These are phyloP conservation scores for Stenodema calcarata DNA, from an alignment of 2,888 invertebrate species.

Conservation along the genomic window DNA sequence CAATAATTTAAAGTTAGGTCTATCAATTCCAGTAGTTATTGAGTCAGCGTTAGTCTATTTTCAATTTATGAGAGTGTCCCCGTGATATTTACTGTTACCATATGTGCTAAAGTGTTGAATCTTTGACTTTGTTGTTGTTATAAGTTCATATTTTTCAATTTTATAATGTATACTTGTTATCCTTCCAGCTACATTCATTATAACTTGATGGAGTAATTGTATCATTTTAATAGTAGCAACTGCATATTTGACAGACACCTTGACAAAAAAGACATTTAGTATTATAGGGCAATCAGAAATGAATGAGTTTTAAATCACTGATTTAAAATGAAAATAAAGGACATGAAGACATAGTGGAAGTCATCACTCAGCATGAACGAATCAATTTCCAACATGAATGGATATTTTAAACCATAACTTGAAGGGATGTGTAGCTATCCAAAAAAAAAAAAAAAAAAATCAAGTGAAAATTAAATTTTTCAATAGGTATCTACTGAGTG, in stretches of 20 bases:
- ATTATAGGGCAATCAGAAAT: background rate
- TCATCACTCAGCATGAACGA: background rate
- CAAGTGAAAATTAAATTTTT: background rate
- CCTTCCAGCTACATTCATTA: slow-evolving; percentile 9
- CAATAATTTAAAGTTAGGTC: slow-evolving; percentile 26
- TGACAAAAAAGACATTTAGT: slow-evolving; percentile 20
- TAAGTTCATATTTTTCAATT: background rate
- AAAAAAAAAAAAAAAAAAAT: background rate
- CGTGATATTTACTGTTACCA: slow-evolving; percentile 21
- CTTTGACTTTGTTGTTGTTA: background rate
- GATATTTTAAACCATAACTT: background rate
- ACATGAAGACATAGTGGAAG: background rate
- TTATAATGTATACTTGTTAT: slow-evolving; percentile 4
- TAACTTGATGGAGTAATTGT: background rate
- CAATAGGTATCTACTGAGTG: background rate
- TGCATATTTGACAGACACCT: background rate
- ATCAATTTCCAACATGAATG: background rate
- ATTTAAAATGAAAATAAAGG: background rate
- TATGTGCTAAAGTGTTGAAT: slow-evolving; percentile 17
- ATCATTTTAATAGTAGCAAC: background rate
- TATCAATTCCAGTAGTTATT: slow-evolving; percentile 41
- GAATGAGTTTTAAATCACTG: background rate
- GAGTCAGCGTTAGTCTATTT: slow-evolving; percentile 20
- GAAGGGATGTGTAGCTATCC: background rate
- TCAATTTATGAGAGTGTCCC: slow-evolving; percentile 1